phyloP scores from a whole-genome alignment of 2,113 vertebrate genomes.

The Onychorhynchus coronatus region DNA sequence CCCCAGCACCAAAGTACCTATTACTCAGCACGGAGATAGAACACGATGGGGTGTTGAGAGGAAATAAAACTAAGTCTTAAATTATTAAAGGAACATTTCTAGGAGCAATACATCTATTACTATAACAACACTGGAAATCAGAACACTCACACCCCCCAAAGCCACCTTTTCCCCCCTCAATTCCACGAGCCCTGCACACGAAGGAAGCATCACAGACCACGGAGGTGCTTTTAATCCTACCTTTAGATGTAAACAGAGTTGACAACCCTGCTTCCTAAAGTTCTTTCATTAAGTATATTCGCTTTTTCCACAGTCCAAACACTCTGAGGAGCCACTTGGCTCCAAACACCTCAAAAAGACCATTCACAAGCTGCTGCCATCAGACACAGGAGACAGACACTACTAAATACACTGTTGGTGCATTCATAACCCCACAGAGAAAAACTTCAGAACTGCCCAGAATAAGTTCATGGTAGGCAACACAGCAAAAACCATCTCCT shows the following conservation, averaged over 20 bases:
- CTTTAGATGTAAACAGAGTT: background rate
- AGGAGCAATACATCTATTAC: background rate
- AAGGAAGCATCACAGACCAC: background rate
- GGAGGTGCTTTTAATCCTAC: background rate
- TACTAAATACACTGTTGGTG: background rate
- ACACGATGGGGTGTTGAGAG: background rate
- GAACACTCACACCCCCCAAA: background rate
- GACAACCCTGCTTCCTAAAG: background rate
- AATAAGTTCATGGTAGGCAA: background rate
- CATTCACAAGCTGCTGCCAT: background rate
- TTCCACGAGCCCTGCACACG: background rate
- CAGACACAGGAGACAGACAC: background rate
- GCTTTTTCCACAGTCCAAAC: background rate
- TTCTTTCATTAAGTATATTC: background rate
- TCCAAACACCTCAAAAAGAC: background rate
- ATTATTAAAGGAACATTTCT: background rate
- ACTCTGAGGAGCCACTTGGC: background rate
- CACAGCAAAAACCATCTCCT: background rate
- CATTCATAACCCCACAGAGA: background rate
- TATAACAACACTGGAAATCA: background rate
- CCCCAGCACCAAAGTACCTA: background rate
- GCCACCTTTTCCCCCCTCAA: background rate
- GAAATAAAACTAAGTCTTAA: background rate
- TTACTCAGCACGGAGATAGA: background rate
- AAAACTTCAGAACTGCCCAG: background rate